phyloP scores from a whole-genome alignment of 1,140 invertebrate genomes.

The Dreissena polymorpha region DNA sequence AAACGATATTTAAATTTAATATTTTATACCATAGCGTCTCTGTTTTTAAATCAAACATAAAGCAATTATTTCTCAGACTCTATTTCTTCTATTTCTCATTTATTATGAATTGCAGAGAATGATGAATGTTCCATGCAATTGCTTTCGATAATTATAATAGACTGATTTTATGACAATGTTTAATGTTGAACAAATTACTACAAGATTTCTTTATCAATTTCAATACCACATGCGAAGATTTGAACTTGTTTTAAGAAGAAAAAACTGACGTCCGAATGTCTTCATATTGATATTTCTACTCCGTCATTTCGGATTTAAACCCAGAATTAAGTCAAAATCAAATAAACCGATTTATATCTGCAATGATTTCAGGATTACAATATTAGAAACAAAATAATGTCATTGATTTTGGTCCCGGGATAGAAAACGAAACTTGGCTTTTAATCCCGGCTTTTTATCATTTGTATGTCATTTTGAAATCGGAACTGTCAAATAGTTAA shows the following conservation, averaged over 20 bases:
- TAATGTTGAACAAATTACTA: constrained; percentile 40
- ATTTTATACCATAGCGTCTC: too few species aligned
- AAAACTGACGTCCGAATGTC: constrained; percentile 39
- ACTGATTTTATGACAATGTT: constrained; percentile 47
- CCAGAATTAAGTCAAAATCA: constrained; percentile 55
- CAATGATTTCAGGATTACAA: constrained; percentile 57
- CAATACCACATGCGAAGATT: constrained; percentile 50
- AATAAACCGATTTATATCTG: constrained; percentile 53
- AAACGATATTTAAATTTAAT: too few species aligned
- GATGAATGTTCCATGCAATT: constrained; percentile 42
- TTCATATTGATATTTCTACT: constrained; percentile 50
- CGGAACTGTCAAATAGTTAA: constrained; percentile 52
- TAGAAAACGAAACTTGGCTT: constrained; percentile 50
- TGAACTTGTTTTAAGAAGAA: constrained; percentile 46
- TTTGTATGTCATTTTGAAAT: constrained; percentile 46
- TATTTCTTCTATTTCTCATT: constrained; percentile 18
- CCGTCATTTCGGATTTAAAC: constrained; percentile 29
- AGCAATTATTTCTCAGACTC: too few species aligned
- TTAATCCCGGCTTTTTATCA: constrained; percentile 55
- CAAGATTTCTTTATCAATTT: constrained; percentile 51
- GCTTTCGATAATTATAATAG: constrained; percentile 35
- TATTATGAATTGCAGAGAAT: constrained; percentile 55
- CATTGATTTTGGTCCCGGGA: constrained; percentile 49
- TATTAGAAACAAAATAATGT: constrained; percentile 59
- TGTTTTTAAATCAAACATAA: too few species aligned